Evolutionary conservation across 2,888 invertebrate genomes (phyloP), one percentile per base, ranked within the genome.

Genomic region (Antitype chi): DNA sequence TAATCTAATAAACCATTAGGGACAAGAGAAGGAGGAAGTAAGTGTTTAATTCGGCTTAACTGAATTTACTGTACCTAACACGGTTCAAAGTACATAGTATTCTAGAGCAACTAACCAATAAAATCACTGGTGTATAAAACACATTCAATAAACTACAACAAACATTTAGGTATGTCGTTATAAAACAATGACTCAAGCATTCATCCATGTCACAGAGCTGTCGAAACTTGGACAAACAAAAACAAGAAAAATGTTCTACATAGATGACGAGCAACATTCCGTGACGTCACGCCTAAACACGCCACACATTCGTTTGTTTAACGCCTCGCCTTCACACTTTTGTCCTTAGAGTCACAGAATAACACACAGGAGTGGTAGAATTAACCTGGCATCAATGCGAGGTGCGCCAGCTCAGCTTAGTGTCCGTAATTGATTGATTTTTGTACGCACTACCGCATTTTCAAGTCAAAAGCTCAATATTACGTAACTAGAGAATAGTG

Each of bases 141-240:
- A 28, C 20, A 28, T 11, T 55, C 23, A 49, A 59, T 13, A 38
- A 59, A 74, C 52, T 20, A 5, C 2, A 25, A 49, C 52, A 66
- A 71, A 62, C 32, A 47, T 17, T 25, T 38, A 28, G 28, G 47
- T 47, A 43, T 63, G 67, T 57, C 76, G 32, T 57, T 52, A 57
- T 47, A 81, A 64, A 78, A 78, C 81, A 78, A 76, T 81, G 59
- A 66, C 59, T 66, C 53, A 52, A 25, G 38, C 81, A 76, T 59
- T 84, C 74, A 72, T 53, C 64, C 84, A 57, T 84, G 72, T 70
- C 60, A 79, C 60, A 68, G 74, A 80, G 47, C 81, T 88, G 88
- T 86, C 85, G 68, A 77, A 85, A 80, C 69, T 63, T 25, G 13
- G 32, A 59, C 49, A 72, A 68, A 81, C 55, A 74, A 81, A 79